These are phyloP conservation scores for Psephotus haematonotus DNA, from an alignment of 2,113 vertebrate species.

Conservation along the genomic window DNA sequence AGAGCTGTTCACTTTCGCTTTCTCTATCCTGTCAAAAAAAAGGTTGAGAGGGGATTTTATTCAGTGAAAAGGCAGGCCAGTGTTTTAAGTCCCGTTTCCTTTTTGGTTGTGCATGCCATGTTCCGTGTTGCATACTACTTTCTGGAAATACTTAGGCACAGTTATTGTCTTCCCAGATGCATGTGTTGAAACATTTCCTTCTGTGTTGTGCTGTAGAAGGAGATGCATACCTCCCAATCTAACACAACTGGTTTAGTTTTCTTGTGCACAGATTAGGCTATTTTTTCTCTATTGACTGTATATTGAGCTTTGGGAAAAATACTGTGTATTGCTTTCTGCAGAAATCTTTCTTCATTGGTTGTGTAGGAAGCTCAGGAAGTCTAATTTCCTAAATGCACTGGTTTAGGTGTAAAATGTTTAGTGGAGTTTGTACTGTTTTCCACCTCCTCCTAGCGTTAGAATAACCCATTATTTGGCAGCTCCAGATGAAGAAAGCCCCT, in stretches of 20 bases:
- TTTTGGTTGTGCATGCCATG: neutral
- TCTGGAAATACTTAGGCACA: neutral
- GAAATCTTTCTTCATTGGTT: neutral
- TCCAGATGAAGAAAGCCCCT: neutral
- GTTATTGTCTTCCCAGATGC: neutral
- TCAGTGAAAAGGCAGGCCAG: neutral
- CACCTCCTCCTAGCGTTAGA: accelerated
- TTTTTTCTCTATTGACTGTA: neutral
- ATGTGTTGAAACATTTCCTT: neutral
- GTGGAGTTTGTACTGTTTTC: neutral
- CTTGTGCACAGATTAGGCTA: neutral
- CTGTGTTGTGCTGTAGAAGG: neutral
- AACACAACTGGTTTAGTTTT: neutral
- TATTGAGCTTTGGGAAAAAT: neutral
- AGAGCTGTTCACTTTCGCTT: neutral
- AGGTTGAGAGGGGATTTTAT: neutral
- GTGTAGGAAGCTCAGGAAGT: neutral
- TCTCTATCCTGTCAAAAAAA: neutral
- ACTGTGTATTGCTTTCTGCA: neutral
- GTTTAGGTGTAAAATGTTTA: neutral
- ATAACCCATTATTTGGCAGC: neutral
- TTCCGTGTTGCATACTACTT: neutral
- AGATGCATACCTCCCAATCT: neutral
- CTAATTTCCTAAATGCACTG: neutral
- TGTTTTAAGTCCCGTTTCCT: neutral